Evolutionary conservation across 1,140 invertebrate genomes (phyloP), one percentile per base, ranked within the genome.

Genomic region (Epicauta chinensis): DNA sequence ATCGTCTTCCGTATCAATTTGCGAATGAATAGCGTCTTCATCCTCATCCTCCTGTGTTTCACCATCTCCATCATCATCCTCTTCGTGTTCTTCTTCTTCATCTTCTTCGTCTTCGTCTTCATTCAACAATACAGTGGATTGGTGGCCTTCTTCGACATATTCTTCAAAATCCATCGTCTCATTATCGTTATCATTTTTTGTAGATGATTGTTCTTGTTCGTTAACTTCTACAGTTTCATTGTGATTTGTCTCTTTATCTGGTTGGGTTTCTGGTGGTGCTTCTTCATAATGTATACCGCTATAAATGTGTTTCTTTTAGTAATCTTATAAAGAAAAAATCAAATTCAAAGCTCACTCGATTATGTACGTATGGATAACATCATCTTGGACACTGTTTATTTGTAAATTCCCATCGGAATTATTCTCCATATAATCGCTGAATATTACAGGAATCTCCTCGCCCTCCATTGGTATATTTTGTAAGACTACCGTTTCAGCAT

Each of bases 401-500:
- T 65, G 42, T 10, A 68, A 43, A 54, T 67, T 67, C 16, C 66
- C 65, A 64, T 69, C 62, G 7, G 61, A 59, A 46, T 67, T 61
- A 23, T 51, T 43, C 29, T 44, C 39, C 16, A 44, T 32, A 30
- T 50, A 59, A 15, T 52, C 39, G 15, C 59, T 49, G 35, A 61
- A 34, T 11, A 64, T 42, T 10, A 58, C 37, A 13, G 62, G 55
- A 42, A 49, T 47, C 14, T 54, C 53, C 14, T 47, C 46, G 11
- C 17, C 56, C 13, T 59, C 54, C 35, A 63, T 39, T 1, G 32
- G 10, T 31, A 63, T 55, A 32, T 61, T 58, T 41, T 55, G 35
- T 7, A 61, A 30, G 9, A 56, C 48, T 10, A 55, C 51, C 34
- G 30, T 41, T 30, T 44, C 35, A 50, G 46, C 15, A 5, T 44